Base-by-base conservation (phyloP, 2,888 invertebrate genomes). In the Tortricodes alternella region DNA sequence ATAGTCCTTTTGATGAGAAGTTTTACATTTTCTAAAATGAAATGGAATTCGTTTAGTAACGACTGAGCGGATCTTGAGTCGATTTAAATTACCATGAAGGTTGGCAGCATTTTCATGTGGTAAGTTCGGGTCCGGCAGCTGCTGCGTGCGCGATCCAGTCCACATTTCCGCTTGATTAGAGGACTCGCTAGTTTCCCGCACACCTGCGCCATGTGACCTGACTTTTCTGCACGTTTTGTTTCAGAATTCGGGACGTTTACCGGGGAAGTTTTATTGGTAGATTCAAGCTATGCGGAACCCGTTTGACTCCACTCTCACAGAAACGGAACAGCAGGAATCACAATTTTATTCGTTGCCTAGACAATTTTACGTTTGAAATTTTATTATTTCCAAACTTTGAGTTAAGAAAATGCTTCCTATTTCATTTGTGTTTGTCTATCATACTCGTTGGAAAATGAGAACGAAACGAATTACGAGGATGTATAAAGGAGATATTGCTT, bases 121-220 rank as follows among this genome's bases (percentile, higher is more conserved):
- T 50, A 49, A 44, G 49, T 43, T 43, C 11, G 43, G 61, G 58
- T 60, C 68, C 67, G 66, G 68, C 71, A 60, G 64, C 71, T 70
- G 71, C 65, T 68, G 65, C 63, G 29, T 29, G 50, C 51, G 62
- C 59, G 59, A 59, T 65, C 63, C 69, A 68, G 70, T 62, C 59
- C 62, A 85, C 73, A 82, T 86, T 89, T 89, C 85, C 86, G 82
- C 83, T 85, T 88, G 89, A 89, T 89, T 89, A 88, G 84, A 85
- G 79, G 71, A 73, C 77, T 77, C 73, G 77, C 77, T 76, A 82
- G 80, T 78, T 73, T 70, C 73, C 63, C 66, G 76, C 75, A 80
- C 88, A 88, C 85, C 87, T 88, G 85, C 76, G 78, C 80, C 80
- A 76, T 76, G 78, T 64, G 69, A 68, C 66, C 66, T 68, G 78